Evolutionary conservation across 2,113 vertebrate genomes (phyloP), one percentile per base, ranked within the genome.

Genomic region (Pelecanoides urinatrix): DNA sequence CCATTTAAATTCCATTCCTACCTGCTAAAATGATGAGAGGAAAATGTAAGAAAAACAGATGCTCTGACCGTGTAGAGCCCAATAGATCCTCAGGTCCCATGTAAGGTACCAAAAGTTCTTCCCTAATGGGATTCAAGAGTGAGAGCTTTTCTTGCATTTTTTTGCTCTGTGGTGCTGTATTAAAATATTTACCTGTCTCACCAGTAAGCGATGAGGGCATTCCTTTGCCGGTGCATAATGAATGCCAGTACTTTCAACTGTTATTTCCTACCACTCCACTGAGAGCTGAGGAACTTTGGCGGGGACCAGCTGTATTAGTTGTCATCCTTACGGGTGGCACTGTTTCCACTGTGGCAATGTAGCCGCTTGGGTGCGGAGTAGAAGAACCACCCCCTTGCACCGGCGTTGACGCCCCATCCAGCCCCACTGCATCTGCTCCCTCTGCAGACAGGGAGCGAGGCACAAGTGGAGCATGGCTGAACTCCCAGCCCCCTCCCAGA

Each of bases 1-100:
- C 38, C 52, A 52, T 97, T 86, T 86, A 73, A 95, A 86, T 91
- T 96, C 59, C 59, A 47, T 92, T 88, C 55, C 19, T 92, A 76
- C 47, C 3, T 11, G 62, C 88, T 91, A 90, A 93, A 94, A 86
- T 36, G 11, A 79, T 82, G 77, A 66, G 84, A 85, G 45, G 20
- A 92, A 90, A 90, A 79, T 22, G 13, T 70, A 86, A 90, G 89
- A 66, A 78, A 82, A 91, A 38, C 70, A 91, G 70, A 59, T 87
- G 52, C 16, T 94, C 52, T 70, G 77, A 23, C 74, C 7, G 0
- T 14, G 8, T 73, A 83, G 42, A 87, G 18, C 55, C 55, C 38
- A 59, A 29, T 36, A 65, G 62, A 65, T 85, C 50, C 19, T 89
- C 42, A 53, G 36, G 66, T 75, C 44, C 29, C 10, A 10, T 62